phyloP scores from a whole-genome alignment of 2,888 invertebrate genomes.

The Mesorhabditis belari region DNA sequence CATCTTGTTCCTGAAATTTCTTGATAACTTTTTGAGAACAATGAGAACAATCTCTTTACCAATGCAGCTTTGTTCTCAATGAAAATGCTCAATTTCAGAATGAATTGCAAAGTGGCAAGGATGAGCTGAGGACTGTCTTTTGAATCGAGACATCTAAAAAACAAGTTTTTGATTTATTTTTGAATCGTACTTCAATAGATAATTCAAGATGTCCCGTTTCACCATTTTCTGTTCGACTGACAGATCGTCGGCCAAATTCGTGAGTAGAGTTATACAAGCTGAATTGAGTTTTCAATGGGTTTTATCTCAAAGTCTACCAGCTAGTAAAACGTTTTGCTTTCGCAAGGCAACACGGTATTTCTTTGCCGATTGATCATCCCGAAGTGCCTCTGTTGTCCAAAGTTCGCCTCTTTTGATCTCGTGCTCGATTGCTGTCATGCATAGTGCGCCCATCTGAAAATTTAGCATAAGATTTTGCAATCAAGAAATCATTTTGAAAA shows the following conservation, averaged over 20 bases:
- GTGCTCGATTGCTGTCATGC: constrained; percentile 90
- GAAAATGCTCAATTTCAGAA: constrained; percentile 88
- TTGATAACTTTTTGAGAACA: no score
- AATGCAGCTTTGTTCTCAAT: constrained; percentile 88
- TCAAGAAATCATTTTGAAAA: not conserved
- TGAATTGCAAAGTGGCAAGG: constrained; percentile 60
- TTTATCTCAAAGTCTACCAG: constrained; percentile 56
- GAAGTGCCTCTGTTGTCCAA: constrained; percentile 64
- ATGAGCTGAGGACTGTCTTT: constrained; percentile 62
- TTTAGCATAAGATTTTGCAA: not conserved
- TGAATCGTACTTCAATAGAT: constrained; percentile 69
- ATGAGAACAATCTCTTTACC: constrained; percentile 55
- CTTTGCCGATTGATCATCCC: constrained; percentile 55
- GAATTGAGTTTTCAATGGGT: constrained; percentile 31
- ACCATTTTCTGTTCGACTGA: constrained; percentile 95
- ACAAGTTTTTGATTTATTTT: not conserved
- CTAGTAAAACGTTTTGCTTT: constrained; percentile 83
- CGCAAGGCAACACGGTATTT: constrained; percentile 80
- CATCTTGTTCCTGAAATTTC: constrained; percentile 64
- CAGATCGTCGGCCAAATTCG: constrained; percentile 90
- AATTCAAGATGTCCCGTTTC: constrained; percentile 59
- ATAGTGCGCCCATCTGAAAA: constrained; percentile 70
- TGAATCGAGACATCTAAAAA: constrained; percentile 5
- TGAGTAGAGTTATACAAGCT: constrained; percentile 82
- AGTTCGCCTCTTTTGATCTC: constrained; percentile 86